Evolutionary conservation across 2,797 vertebrate genomes (phyloP).

Genomic region (Parauchenoglanis punctatus): DNA sequence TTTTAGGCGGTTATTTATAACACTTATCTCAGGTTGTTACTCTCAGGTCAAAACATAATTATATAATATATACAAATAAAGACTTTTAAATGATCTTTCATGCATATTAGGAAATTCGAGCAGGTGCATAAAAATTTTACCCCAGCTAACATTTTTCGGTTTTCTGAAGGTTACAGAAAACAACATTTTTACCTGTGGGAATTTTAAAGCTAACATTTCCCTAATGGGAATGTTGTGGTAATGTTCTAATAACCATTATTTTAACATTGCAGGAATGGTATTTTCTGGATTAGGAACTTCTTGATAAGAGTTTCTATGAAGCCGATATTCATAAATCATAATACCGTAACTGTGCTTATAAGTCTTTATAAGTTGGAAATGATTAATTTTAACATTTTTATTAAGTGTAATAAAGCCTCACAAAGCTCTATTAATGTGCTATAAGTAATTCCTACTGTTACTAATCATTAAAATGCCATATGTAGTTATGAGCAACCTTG

Average conservation of each 20-base stretch:
- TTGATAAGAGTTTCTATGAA: background rate
- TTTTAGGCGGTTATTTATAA: background rate
- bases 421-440: background rate
- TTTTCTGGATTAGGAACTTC: background rate
- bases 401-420: background rate
- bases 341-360: background rate
- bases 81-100: background rate
- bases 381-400: background rate
- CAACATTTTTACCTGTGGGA: too few species aligned
- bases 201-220: background rate
- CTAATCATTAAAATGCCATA: background rate
- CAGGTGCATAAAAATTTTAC: background rate
- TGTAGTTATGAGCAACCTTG: background rate
- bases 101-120: background rate
- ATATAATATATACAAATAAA: background rate
- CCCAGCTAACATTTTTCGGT: background rate
- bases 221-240: background rate
- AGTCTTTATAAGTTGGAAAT: background rate
- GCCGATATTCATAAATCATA: background rate
- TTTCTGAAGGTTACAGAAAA: background rate
- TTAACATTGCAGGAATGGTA: background rate
- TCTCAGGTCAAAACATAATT: background rate
- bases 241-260: background rate
- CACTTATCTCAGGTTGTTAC: background rate
- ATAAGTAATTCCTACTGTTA: background rate